Conservation (phyloP, 2,888 invertebrate genomes). For the Muschampia plurimacula region DNA sequence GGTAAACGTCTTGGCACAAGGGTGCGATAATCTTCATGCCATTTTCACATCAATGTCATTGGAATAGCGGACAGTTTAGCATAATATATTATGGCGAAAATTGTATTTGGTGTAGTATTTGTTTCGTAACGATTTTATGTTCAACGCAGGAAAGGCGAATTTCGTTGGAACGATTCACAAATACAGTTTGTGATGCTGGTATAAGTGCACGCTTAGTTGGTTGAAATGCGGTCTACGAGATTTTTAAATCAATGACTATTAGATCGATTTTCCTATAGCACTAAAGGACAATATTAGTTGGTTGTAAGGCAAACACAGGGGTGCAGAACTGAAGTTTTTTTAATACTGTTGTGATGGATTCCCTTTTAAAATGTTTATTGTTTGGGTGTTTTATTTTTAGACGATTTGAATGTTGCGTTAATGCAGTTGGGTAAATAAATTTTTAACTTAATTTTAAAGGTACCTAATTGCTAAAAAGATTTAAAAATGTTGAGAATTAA, state of each 20-base stretch:
- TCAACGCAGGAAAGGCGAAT: background rate
- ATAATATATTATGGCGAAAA: slow-evolving; percentile 29
- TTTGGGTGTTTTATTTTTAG: slow-evolving; percentile 47
- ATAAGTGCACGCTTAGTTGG: slow-evolving; percentile 14
- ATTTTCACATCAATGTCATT: slow-evolving; percentile 35
- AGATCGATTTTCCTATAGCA: slow-evolving; percentile 49
- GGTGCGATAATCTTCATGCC: slow-evolving; percentile 51
- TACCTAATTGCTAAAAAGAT: too few relatives aligned
- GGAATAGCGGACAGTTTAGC: slow-evolving; percentile 27
- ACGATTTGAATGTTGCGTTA: slow-evolving; percentile 15
- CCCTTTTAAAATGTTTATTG: slow-evolving; percentile 74
- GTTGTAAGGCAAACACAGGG: slow-evolving; percentile 37
- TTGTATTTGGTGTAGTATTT: slow-evolving; percentile 7
- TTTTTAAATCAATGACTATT: slow-evolving; percentile 47
- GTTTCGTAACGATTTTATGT: slow-evolving; percentile 8
- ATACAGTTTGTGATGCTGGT: background rate
- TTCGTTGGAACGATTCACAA: slow-evolving; percentile 1
- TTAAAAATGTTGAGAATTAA: too few relatives aligned
- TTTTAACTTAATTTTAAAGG: too few relatives aligned
- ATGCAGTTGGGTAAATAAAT: background rate
- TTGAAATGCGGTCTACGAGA: slow-evolving; percentile 19
- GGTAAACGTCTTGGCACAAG: slow-evolving; percentile 72
- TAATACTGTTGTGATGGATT: slow-evolving; percentile 62
- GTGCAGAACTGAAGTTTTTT: slow-evolving; percentile 57
- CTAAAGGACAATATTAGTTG: slow-evolving; percentile 11